Evolutionary conservation across 2,888 invertebrate species (phyloP).

Genomic region (Melanostoma mellinum): DNA sequence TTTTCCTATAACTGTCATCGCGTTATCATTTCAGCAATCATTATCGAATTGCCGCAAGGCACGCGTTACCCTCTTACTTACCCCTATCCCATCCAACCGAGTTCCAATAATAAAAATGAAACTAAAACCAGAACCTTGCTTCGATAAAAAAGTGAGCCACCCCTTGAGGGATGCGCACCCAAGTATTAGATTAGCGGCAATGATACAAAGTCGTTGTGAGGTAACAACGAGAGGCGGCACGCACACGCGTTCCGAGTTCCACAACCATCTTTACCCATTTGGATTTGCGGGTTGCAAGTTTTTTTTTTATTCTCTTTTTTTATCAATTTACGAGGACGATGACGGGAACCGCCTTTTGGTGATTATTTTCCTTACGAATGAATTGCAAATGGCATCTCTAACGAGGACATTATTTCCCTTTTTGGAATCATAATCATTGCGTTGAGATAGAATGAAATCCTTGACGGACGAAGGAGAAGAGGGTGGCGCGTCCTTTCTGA

Average conservation of each 20-base stretch:
- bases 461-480: background rate
- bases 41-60: constrained; percentile 65
- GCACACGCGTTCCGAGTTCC: constrained; percentile 61
- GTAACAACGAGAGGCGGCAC: constrained; percentile 59
- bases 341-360: constrained; percentile 70
- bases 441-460: constrained; percentile 13
- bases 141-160: constrained; percentile 56
- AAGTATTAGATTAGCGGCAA: constrained; percentile 61
- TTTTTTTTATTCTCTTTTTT: constrained; percentile 53
- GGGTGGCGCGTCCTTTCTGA: constrained; percentile 30
- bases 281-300: constrained; percentile 20
- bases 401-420: constrained; percentile 69
- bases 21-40: constrained; percentile 67
- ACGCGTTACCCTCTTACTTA: constrained; percentile 65
- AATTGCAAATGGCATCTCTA: constrained; percentile 72
- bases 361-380: constrained; percentile 65
- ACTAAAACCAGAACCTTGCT: constrained; percentile 63
- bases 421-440: constrained; percentile 58
- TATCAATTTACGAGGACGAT: constrained; percentile 67
- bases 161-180: constrained; percentile 72
- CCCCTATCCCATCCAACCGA: constrained; percentile 52
- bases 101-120: constrained; percentile 50
- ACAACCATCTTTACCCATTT: constrained; percentile 20
- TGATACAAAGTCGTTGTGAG: constrained; percentile 44
- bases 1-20: constrained; percentile 19